These are phyloP conservation scores for Leptinotarsa tumamoca DNA, from an alignment of 2,888 invertebrate genomes.

Conservation along the genomic window DNA sequence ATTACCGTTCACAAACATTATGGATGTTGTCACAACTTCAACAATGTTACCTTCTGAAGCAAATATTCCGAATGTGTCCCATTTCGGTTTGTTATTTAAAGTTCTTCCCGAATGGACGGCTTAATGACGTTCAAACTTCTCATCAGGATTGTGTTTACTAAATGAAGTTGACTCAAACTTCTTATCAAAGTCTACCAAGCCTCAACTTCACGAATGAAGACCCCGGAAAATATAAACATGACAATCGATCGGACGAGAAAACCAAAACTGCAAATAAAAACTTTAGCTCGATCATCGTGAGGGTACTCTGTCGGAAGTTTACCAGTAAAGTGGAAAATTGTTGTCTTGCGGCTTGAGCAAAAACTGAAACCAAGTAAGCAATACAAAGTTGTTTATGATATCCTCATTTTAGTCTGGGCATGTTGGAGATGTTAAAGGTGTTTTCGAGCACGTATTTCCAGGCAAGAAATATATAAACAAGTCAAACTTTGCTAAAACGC, in stretches of 20 bases:
- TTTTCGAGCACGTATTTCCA: slow-evolving; percentile 38
- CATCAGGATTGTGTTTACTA: slow-evolving; percentile 31
- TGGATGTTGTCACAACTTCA: no score
- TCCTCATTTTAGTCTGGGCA: slow-evolving; percentile 46
- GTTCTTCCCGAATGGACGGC: slow-evolving; percentile 17
- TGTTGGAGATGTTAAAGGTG: slow-evolving; percentile 45
- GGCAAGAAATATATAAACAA: slow-evolving; percentile 43
- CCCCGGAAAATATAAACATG: slow-evolving; percentile 1
- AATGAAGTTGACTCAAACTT: slow-evolving; percentile 32
- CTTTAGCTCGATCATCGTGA: slow-evolving; percentile 7
- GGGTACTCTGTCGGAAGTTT: slow-evolving; percentile 2
- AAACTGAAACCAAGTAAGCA: slow-evolving; percentile 37
- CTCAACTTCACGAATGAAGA: neutral
- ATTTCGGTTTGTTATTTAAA: neutral
- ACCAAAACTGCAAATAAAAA: neutral
- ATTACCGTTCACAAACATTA: no score
- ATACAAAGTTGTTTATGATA: slow-evolving; percentile 51
- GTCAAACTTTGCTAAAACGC: slow-evolving; percentile 44
- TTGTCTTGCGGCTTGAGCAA: slow-evolving; percentile 1
- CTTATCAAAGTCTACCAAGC: slow-evolving; percentile 35
- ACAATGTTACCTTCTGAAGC: no score
- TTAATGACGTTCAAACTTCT: slow-evolving; percentile 32
- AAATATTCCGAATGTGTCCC: no score
- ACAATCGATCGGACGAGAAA: neutral
- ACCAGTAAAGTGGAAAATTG: neutral